Evolutionary conservation across 2,888 invertebrate genomes (phyloP), one percentile per base, ranked within the genome.

Genomic region (Synergus gifuensis): DNA sequence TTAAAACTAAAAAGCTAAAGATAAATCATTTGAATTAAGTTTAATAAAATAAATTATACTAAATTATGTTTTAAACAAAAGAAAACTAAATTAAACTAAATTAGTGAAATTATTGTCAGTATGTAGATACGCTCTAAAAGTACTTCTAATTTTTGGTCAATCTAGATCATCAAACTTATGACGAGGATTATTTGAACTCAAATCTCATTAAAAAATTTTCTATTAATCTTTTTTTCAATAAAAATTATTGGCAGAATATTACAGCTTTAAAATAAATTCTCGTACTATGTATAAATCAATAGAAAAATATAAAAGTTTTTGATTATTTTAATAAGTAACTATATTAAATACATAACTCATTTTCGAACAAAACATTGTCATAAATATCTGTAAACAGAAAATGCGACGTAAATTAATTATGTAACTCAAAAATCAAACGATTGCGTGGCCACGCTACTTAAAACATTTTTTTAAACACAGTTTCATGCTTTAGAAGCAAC

Each of bases 91-190:
- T 58, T 18, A 58, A 18, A 9, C 18, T 62, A 62, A 28, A 62
- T 62, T 12, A 62, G 62, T 62, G 12, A 62, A 62, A 62, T 12
- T 18, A 62, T 22, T 28, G 3, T 58, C 3, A 18, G 9, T 58
- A 58, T 62, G 28, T 14, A 28, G 62, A 62, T 62, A 62, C 14
- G 4, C 28, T 62, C 22, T 62, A 42, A 4, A 44, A 66, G 18
- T 66, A 67, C 44, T 67, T 22, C 67, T 67, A 67, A 46, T 67
- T 67, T 67, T 67, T 67, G 67, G 67, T 67, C 18, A 67, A 44
- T 22, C 67, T 67, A 67, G 67, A 67, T 67, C 46, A 44, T 67
- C 4, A 67, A 67, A 46, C 22, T 67, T 67, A 14, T 18, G 62
- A 62, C 28, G 11, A 28, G n/a, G 54, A 58, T n/a, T 44, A 46